Percentiles rank a stretch among this genome's conserved stretches.
Conservation (phyloP, 2,888 invertebrate species). For the Dioctria rufipes region DNA sequence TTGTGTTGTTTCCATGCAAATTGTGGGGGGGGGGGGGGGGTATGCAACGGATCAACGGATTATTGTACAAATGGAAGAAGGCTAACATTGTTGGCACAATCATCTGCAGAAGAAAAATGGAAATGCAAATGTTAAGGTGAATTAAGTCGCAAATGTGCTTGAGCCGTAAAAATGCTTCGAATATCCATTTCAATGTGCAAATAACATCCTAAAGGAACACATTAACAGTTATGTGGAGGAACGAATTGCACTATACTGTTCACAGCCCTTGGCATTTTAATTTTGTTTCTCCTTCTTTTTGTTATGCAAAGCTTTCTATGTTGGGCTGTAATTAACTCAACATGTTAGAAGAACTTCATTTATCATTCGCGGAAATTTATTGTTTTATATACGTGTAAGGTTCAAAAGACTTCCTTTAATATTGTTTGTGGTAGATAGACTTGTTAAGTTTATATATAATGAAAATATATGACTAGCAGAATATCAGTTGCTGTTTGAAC, state of each 20-base stretch:
- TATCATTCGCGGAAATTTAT: conserved; percentile 10
- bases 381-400: no score
- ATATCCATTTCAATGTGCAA: conserved; percentile 19
- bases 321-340: conserved; percentile 24
- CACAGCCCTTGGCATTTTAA: not conserved
- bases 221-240: conserved; percentile 19
- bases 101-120: no score
- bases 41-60: no score
- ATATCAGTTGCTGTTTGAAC: no score
- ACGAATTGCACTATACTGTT: conserved; percentile 15
- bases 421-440: no score
- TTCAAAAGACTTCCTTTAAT: no score
- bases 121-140: no score
- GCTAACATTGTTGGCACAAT: no score
- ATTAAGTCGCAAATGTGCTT: not conserved
- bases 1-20: conserved; percentile 19
- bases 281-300: not conserved
- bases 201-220: not conserved
- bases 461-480: no score
- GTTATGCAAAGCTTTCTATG: conserved; percentile 6
- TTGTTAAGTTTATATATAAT: no score
- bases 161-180: conserved; percentile 23
- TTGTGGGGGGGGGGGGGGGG: not conserved
- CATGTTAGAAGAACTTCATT: conserved; percentile 14
- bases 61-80: no score